Evolutionary conservation across 2,113 vertebrate genomes (phyloP), one percentile per base, ranked within the genome.

Genomic region (Gnathonemus longibarbis): DNA sequence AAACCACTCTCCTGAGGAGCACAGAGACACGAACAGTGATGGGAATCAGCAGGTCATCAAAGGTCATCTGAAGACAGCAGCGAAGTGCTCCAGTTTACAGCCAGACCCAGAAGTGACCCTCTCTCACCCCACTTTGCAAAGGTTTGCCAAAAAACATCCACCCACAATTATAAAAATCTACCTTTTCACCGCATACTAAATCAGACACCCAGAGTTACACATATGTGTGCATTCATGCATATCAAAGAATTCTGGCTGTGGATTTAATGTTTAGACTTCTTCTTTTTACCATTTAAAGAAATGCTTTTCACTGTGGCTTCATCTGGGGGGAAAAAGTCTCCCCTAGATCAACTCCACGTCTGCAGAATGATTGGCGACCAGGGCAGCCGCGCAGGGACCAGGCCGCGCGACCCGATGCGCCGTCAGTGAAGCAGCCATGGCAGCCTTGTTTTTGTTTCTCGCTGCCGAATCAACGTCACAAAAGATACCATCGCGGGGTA

Each of bases 401-500:
- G 70, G 31, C 27, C 31, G 8, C 58, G 3, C 5, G 19, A 70
- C 10, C 27, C 66, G 3, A 10, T 13, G 27, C 9, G 9, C 27
- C 66, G 4, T 31, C 10, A n/a, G n/a, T 10, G 4, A 31, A 70
- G 24, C 24, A 4, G 10, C 56, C 53, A 9, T 2, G n/a, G n/a
- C 9, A 31, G 9, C 9, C 89, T 87, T 87, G 88, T 58, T 27
- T 70, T 88, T 13, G 9, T 88, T 77, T 87, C 84, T 80, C 58
- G 39, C 42, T 13, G 58, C 48, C 42, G 31, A 89, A 88, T 66
- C 56, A 52, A 83, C 89, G 74, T 77, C 74, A 24, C 39, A 66
- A 50, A 46, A 80, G 70, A 91, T 88, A 91, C 31, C 35, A 62
- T 88, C 42, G 9, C 10, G 27, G 89, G 49, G 48, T 74, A 90